Base-by-base conservation (phyloP, 1,140 invertebrate genomes). In the Chymomyza costata region DNA sequence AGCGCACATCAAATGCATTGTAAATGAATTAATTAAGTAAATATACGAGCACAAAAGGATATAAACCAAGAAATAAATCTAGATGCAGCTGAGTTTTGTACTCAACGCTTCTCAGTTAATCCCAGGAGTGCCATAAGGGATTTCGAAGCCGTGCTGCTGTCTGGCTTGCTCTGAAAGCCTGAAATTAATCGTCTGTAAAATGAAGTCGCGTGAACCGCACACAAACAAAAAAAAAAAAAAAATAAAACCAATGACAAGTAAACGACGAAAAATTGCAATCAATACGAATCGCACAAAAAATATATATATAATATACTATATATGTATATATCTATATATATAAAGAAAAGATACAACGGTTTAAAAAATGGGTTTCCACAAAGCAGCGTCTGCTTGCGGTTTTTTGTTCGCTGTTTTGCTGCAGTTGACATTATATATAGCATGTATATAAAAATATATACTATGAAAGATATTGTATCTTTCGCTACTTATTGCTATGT, bases 101-200 rank as follows among this genome's bases (percentile, higher is more conserved):
- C 16, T 17, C 38, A 14, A 7, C 25, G 35, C 51, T 48, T 28
- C 47, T 46, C 49, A 13, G 3, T 25, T 25, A 25, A 25, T 25
- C 21, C 21, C 21, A 25, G 3, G 21, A 8, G 21, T 25, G 21
- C 3, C 35, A 46, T n/a, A n/a, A n/a, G n/a, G n/a, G n/a, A n/a
- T n/a, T n/a, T n/a, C n/a, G n/a, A n/a, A n/a, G n/a, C n/a, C n/a
- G n/a, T n/a, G n/a, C n/a, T n/a, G n/a, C n/a, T n/a, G n/a, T n/a
- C n/a, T n/a, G n/a, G n/a, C n/a, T n/a, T 40, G 14, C 43, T 7
- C 3, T 3, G 32, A 13, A 6, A 34, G 11, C 11, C 55, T 48
- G 55, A 59, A 58, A 63, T 63, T 63, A 63, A 63, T 63, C 55
- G 60, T 48, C 38, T 63, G 60, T 63, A 53, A 63, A 59, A 58